Evolutionary conservation across 92 coral and sea anemone genomes (phyloP).

Genomic region (Pocillopora meandrina): DNA sequence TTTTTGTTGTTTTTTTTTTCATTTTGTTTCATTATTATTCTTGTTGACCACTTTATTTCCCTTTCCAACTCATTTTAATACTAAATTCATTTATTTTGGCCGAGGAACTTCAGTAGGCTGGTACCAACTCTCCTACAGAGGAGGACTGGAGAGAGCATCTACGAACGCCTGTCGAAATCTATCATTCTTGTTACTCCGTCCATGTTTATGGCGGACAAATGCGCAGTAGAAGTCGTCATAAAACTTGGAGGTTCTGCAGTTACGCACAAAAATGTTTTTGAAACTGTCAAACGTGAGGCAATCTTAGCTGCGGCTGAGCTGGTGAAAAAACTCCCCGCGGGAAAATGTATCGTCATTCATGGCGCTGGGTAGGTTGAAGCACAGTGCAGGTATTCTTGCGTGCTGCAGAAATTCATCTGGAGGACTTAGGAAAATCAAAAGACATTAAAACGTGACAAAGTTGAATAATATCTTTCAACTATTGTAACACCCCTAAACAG

Average conservation of each 20-base stretch:
- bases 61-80: too few species aligned
- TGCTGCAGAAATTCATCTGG: too few species aligned
- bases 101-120: too few species aligned
- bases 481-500: too few species aligned
- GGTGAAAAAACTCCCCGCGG: constrained; percentile 52
- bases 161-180: constrained; percentile 37
- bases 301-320: constrained; percentile 67
- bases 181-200: background rate
- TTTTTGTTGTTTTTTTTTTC: too few species aligned
- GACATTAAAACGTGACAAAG: too few species aligned
- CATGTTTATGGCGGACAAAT: constrained; percentile 27
- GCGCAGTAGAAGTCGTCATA: constrained; percentile 65
- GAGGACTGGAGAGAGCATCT: background rate
- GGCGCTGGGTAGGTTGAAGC: constrained; percentile 80
- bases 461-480: too few species aligned
- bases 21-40: too few species aligned
- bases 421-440: too few species aligned
- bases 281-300: constrained; percentile 63
- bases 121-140: background rate
- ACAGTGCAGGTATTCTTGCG: background rate
- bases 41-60: too few species aligned
- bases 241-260: constrained; percentile 91
- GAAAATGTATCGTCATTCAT: constrained; percentile 74
- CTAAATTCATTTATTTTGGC: too few species aligned
- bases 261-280: constrained; percentile 65